Conservation (phyloP, 2,113 vertebrate genomes). For the Varanus salvator region DNA sequence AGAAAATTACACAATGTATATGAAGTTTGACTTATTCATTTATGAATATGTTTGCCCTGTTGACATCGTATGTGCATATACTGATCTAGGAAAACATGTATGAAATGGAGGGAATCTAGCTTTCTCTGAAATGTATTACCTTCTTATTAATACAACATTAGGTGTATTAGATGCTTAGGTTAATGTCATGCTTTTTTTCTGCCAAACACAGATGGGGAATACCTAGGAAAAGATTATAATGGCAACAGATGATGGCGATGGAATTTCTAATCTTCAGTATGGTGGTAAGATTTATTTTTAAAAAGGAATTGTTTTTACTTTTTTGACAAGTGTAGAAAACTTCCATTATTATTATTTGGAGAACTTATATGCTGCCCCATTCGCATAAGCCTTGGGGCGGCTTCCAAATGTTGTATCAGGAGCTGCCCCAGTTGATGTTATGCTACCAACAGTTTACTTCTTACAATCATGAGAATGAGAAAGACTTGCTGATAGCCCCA, state of each 20-base stretch:
- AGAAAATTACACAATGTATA: not conserved
- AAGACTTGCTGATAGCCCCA: not conserved
- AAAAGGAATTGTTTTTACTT: not conserved
- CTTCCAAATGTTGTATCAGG: not conserved
- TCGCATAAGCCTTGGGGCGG: too few species aligned
- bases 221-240: constrained; percentile 75
- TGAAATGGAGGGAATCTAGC: not conserved
- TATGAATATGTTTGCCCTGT: not conserved
- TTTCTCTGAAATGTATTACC: not conserved
- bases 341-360: too few species aligned
- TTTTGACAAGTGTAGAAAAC: not conserved
- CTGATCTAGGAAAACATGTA: not conserved
- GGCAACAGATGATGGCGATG: constrained; percentile 75
- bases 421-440: not conserved
- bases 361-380: too few species aligned
- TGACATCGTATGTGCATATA: not conserved
- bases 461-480: not conserved
- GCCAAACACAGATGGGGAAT: constrained; percentile 70
- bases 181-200: not conserved
- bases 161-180: not conserved
- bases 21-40: too few species aligned
- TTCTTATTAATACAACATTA: not conserved
- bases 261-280: constrained; percentile 65
- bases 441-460: not conserved
- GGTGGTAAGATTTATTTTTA: constrained; percentile 55